Base-by-base conservation (phyloP, 1,140 invertebrate genomes). In the Temnothorax longispinosus region DNA sequence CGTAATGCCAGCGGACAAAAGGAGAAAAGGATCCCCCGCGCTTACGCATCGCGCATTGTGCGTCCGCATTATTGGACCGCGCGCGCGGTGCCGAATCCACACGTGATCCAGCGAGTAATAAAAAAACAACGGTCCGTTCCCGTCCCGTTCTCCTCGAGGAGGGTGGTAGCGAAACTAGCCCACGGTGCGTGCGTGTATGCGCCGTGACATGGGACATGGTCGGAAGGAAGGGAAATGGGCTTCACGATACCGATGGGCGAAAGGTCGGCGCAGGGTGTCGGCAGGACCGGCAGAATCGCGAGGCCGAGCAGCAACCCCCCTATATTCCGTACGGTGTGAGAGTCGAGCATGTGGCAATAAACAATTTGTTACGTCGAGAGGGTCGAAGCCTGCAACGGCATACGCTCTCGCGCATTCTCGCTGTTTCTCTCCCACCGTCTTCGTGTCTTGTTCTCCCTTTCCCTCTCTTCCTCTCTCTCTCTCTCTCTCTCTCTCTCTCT, bases 341-440 rank as follows among this genome's bases (percentile, higher is more conserved):
- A 93, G 86, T 87, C 71, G 88, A 93, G 91, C 92, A 93, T 92
- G 92, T 93, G 93, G 92, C 89, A 88, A 93, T 93, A 93, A 93
- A 92, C 92, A 93, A 93, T 93, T 93, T 92, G 93, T 93, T 93
- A 91, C 89, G 71, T 71, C 76, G 74, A 86, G 74, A 90, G 89
- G 89, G 89, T 90, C 87, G 87, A 71, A 41, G 72, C 64, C 54
- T 58, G 78, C 69, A 86, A 41, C 84, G n/a, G 75, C 76, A 58
- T 88, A 85, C 81, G 86, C 77, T 90, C 64, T 87, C 78, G 44
- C 58, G 41, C 44, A 44, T 71, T 87, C 71, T 87, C 78, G 44
- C 58, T 35, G 38, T 38, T 71, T 87, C 71, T 86, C 64, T 58
- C 65, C 44, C 58, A 1, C 44, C 84, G 41, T 88, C 86, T 90